Evolutionary conservation across 2,113 vertebrate genomes (phyloP).

Genomic region (Upupa epops): DNA sequence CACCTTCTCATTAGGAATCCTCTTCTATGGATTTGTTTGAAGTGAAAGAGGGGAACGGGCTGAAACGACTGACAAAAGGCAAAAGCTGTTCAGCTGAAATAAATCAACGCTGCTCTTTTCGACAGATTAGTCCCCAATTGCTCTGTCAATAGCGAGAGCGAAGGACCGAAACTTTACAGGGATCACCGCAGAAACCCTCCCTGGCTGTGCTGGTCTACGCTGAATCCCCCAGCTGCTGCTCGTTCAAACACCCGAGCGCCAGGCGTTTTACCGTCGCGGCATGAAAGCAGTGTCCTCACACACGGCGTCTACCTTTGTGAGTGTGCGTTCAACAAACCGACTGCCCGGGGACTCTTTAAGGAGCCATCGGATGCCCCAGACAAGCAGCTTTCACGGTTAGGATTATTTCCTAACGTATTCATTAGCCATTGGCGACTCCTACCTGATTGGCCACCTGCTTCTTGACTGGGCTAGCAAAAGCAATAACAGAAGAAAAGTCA

Average conservation of each 20-base stretch:
- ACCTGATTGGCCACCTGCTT: constrained; percentile 15
- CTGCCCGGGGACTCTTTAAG: constrained; percentile 1
- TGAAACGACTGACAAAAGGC: neutral
- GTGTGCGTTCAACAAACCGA: too few relatives aligned
- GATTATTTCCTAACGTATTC: neutral
- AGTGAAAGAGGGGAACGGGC: neutral
- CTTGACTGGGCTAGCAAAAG: neutral
- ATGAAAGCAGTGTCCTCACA: too few relatives aligned
- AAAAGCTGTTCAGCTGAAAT: neutral
- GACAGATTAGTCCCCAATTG: neutral
- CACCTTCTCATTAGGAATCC: neutral
- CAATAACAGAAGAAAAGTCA: constrained; percentile 2
- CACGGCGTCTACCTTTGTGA: too few relatives aligned
- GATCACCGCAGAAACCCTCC: neutral
- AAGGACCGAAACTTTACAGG: neutral
- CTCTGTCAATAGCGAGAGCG: neutral
- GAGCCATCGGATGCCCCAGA: neutral
- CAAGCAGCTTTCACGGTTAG: neutral
- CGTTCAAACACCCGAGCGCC: neutral
- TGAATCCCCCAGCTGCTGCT: neutral
- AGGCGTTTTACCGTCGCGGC: neutral
- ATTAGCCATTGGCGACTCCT: constrained; percentile 2
- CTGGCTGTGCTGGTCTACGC: neutral
- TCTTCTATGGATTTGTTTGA: neutral
- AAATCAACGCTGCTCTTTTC: neutral